Evolutionary conservation across 2,888 invertebrate species (phyloP), one percentile per base, ranked within the genome.

Genomic region (Himalopsyche anomala): DNA sequence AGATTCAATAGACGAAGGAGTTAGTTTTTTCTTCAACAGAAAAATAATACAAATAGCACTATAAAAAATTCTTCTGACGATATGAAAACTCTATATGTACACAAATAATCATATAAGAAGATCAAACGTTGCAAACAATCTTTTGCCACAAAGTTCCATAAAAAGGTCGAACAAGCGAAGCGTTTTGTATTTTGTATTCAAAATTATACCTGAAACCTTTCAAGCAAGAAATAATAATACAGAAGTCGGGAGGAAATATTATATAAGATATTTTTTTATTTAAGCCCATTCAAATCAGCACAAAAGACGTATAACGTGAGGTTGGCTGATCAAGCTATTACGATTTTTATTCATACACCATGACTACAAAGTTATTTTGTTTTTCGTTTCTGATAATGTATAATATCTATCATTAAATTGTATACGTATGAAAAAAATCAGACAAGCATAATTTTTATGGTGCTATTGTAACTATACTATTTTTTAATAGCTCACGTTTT

Each of bases 111-210:
- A 15, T 19, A 62, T 19, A 51, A 81, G n/a, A n/a, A 69, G 85
- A 85, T 85, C 85, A 82, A 85, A 82, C 51, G 82, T 42, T 62
- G 82, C 51, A 82, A 74, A 82, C 85, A 85, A 85, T 85, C 81
- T 54, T 82, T 81, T 69, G 69, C 69, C 54, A 54, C 51, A 51
- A 82, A 85, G 82, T 85, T 82, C 28, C 54, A 51, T 51, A 56
- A 36, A 84, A 84, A 81, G 84, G 84, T 81, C 69, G 84, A 84
- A 56, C 55, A 42, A 80, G 84, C 40, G 56, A 81, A 28, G 80
- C 80, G n/a, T 80, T 80, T 80, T 36, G 42, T 28, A 62, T 80
- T 84, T 55, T 84, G 84, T 54, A 81, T 84, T n/a, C 56, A 84
- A 84, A 62, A 62, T 84, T 51, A 79, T 55, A 84, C 45, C 84